A percentile compares a stretch with the other conserved stretches of the same genome.
These are phyloP conservation scores for Naso thynnoides DNA, from an alignment of 2,797 vertebrate genomes.

Conservation along the genomic window DNA sequence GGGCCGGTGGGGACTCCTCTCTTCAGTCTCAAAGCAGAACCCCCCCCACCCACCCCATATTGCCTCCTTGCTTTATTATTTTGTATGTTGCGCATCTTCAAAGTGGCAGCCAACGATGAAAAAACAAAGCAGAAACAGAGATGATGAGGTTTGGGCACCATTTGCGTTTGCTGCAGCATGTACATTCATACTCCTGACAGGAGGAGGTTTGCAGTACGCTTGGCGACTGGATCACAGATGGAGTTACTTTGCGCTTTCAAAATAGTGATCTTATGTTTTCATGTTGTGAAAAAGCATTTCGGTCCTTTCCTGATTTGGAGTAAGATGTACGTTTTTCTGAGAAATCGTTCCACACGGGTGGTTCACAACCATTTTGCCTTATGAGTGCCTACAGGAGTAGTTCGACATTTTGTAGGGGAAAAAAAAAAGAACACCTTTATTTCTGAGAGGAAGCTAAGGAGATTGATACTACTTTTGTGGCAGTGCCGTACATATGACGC, in stretches of 20 bases:
- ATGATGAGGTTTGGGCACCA: not conserved
- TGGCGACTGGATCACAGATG: not conserved
- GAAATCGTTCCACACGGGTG: not conserved
- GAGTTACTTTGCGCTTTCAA: not conserved
- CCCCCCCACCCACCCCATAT: too few relatives aligned
- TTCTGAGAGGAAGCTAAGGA: not conserved
- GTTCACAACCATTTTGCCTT: not conserved
- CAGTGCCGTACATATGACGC: not conserved
- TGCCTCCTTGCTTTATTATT: not conserved
- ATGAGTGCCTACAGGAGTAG: not conserved
- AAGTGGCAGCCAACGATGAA: not conserved
- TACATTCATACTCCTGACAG: not conserved
- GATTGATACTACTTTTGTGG: not conserved
- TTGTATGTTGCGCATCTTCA: not conserved
- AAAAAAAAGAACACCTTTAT: not conserved
- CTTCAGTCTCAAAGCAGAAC: too few relatives aligned
- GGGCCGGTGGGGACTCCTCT: too few relatives aligned
- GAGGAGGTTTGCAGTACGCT: not conserved
- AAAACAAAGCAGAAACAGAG: not conserved
- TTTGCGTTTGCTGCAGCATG: constrained; percentile 10
- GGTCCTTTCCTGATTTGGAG: not conserved
- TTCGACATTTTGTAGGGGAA: not conserved
- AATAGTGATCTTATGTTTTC: not conserved
- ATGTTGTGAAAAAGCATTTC: not conserved
- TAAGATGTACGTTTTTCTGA: not conserved